phyloP scores from a whole-genome alignment of 1,140 invertebrate genomes.

The Micrasema longulum region DNA sequence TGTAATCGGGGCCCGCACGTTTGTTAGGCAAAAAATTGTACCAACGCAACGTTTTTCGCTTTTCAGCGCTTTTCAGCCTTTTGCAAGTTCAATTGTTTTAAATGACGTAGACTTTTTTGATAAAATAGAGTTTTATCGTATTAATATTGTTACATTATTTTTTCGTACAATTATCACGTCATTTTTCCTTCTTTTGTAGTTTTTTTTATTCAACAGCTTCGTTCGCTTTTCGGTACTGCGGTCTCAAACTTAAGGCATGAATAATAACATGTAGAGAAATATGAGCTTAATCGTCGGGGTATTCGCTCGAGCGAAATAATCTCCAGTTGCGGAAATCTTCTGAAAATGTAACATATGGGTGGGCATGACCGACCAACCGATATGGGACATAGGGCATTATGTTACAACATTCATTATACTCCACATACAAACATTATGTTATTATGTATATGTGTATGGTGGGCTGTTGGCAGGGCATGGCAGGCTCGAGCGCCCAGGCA shows the following conservation, averaged over 20 bases:
- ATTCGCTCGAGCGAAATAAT: conserved; percentile 12
- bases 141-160: too few species aligned
- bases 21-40: too few species aligned
- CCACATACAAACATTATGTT: too few species aligned
- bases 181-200: too few species aligned
- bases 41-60: too few species aligned
- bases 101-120: too few species aligned
- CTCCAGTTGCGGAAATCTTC: conserved; percentile 6
- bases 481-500: conserved; percentile 8
- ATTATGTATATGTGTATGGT: too few species aligned
- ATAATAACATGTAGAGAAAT: conserved; percentile 21
- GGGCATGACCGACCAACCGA: background rate
- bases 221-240: conserved; percentile 1
- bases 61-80: too few species aligned
- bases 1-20: too few species aligned
- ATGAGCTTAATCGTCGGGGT: conserved; percentile 5
- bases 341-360: background rate
- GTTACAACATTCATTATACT: background rate
- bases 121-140: too few species aligned
- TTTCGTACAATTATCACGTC: too few species aligned
- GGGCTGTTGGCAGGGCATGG: background rate
- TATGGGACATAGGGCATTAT: background rate
- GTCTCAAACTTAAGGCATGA: background rate
- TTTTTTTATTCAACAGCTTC: background rate
- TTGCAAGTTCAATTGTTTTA: too few species aligned